Conservation (phyloP, 2,113 vertebrate species). For the Noctilio leporinus region DNA sequence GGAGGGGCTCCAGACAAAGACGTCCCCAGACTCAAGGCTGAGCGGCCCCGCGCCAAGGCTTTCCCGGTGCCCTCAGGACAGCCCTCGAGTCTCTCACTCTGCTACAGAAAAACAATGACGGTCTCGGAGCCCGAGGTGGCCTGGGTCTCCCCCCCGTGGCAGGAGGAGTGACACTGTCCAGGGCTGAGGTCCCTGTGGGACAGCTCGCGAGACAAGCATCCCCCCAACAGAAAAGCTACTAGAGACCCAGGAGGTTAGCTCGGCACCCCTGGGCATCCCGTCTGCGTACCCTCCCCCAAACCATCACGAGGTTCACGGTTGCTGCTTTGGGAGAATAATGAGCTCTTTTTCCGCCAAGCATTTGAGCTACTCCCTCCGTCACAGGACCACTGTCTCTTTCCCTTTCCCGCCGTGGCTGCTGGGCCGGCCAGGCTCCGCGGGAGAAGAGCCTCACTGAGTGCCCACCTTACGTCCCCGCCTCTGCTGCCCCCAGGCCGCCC, state of each 20-base stretch:
- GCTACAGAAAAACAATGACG: not conserved
- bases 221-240: not conserved
- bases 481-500: rapidly evolving
- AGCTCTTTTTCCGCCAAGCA: not conserved
- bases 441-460: no score
- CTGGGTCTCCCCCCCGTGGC: not conserved
- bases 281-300: not conserved
- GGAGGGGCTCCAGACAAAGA: not conserved
- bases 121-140: not conserved
- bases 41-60: not conserved
- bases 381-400: no score
- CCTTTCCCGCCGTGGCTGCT: no score
- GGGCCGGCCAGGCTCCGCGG: no score
- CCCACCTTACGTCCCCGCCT: no score
- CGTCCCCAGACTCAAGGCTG: not conserved
- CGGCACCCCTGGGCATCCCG: not conserved
- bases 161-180: not conserved
- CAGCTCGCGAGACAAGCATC: not conserved
- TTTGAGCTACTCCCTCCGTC: rapidly evolving
- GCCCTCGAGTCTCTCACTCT: rapidly evolving
- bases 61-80: not conserved
- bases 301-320: rapidly evolving
- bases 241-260: not conserved
- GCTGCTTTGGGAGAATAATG: not conserved
- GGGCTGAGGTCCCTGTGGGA: not conserved